A percentile compares a stretch with the other conserved stretches of the same genome.
These are phyloP conservation scores for Oostethus manadensis DNA, from an alignment of 2,113 vertebrate genomes.

Conservation along the genomic window DNA sequence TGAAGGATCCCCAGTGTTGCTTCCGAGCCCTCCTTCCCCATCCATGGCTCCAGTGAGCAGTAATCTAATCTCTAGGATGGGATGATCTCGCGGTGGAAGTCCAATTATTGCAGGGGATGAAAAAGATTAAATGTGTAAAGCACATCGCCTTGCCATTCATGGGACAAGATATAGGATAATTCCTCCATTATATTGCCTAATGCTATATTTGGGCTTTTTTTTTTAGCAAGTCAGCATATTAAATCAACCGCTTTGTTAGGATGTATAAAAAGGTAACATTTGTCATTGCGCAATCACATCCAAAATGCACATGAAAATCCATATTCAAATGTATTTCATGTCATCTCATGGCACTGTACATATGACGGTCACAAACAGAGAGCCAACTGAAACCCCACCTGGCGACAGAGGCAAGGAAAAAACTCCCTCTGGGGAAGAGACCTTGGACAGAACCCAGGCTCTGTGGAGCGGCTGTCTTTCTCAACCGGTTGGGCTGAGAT, in stretches of 20 bases:
- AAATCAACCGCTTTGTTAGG: background rate
- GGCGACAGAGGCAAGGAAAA: too few species aligned
- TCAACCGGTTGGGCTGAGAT: too few species aligned
- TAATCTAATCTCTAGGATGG: slow-evolving; percentile 36
- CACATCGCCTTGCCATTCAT: slow-evolving; percentile 38
- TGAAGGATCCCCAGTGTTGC: slow-evolving; percentile 17
- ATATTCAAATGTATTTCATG: too few species aligned
- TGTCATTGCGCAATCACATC: background rate
- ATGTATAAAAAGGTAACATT: too few species aligned
- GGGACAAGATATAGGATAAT: slow-evolving; percentile 36
- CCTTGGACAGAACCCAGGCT: too few species aligned
- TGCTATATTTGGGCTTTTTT: slow-evolving; percentile 27
- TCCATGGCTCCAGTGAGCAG: slow-evolving; percentile 25
- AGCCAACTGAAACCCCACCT: too few species aligned
- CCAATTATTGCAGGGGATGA: slow-evolving; percentile 42
- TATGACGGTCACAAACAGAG: too few species aligned
- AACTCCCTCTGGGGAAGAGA: too few species aligned
- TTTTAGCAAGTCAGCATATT: slow-evolving; percentile 4
- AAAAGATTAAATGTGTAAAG: slow-evolving; percentile 42
- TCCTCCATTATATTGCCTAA: slow-evolving; percentile 25
- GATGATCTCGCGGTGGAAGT: slow-evolving; percentile 44
- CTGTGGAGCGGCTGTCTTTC: too few species aligned
- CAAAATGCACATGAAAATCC: background rate
- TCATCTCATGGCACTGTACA: too few species aligned
- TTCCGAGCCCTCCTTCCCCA: slow-evolving; percentile 19